Evolutionary conservation across 2,113 vertebrate species (phyloP).

Genomic region (Pterocles orientalis): DNA sequence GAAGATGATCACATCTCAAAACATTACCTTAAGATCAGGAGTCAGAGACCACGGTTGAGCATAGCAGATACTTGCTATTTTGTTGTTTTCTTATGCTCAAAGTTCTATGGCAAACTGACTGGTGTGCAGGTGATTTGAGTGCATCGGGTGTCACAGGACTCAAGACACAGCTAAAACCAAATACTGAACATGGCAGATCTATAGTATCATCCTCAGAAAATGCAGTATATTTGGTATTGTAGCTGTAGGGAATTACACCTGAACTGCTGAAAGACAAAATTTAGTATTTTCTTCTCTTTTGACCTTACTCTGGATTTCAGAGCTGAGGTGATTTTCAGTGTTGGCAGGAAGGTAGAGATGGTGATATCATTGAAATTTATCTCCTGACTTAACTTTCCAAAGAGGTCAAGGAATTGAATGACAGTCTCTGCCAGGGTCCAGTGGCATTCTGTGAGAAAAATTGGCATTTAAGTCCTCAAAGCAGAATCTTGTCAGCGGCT

Average conservation of each 20-base stretch:
- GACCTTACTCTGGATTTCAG: not conserved
- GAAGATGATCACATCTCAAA: not conserved
- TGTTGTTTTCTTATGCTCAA: not conserved
- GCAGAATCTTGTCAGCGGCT: not conserved
- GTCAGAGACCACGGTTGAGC: not conserved
- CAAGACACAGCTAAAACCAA: not conserved
- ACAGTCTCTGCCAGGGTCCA: not conserved
- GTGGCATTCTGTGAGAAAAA: constrained; percentile 16
- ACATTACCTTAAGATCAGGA: not conserved
- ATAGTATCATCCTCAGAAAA: not conserved
- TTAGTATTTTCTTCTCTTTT: not conserved
- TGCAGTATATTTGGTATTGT: not conserved
- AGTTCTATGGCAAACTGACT: not conserved
- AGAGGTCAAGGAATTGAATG: constrained; percentile 31
- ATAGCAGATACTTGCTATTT: not conserved
- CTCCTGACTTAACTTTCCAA: not conserved
- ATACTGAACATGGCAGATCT: not conserved
- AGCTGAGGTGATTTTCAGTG: not conserved
- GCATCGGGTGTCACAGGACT: fast-evolving
- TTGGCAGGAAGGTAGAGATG: not conserved
- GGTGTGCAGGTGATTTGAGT: not conserved
- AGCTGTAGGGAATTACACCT: not conserved
- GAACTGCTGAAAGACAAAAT: not conserved
- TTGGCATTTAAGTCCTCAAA: constrained; percentile 9
- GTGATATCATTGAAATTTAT: not conserved